Conservation (phyloP, 2,113 vertebrate genomes). For the Mirza zaza region DNA sequence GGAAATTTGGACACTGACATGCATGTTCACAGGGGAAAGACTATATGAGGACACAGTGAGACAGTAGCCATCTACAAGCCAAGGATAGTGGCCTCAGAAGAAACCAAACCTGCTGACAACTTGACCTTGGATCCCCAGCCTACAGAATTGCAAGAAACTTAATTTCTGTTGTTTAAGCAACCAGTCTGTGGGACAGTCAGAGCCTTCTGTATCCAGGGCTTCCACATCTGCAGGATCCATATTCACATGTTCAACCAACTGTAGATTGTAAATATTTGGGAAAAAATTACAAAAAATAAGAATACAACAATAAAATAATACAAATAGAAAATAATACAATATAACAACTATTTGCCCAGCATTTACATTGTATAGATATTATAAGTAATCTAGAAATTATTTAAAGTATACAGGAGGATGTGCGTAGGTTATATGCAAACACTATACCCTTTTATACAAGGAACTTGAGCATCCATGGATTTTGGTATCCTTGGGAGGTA, state of each 20-base stretch:
- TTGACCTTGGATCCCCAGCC: not conserved
- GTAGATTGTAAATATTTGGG: not conserved
- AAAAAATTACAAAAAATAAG: not conserved
- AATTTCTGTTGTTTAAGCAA: not conserved
- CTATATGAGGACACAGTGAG: not conserved
- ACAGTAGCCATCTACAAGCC: not conserved
- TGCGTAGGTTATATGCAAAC: not conserved
- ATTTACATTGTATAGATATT: not conserved
- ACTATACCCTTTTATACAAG: not conserved
- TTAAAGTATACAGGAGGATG: not conserved
- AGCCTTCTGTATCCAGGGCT: not conserved
- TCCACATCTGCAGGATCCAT: not conserved
- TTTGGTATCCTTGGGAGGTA: not conserved
- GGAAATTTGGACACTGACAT: not conserved
- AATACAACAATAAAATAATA: not conserved
- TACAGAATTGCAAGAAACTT: not conserved
- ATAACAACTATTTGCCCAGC: not conserved
- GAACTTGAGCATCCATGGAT: not conserved
- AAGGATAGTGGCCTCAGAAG: not conserved
- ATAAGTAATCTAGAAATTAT: not conserved
- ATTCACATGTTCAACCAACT: not conserved
- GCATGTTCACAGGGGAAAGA: not conserved
- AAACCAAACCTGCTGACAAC: not conserved
- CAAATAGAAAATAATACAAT: not conserved
- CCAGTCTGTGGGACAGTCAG: not conserved